Base-by-base conservation (phyloP, 2,888 invertebrate genomes). In the Arctia plantaginis region DNA sequence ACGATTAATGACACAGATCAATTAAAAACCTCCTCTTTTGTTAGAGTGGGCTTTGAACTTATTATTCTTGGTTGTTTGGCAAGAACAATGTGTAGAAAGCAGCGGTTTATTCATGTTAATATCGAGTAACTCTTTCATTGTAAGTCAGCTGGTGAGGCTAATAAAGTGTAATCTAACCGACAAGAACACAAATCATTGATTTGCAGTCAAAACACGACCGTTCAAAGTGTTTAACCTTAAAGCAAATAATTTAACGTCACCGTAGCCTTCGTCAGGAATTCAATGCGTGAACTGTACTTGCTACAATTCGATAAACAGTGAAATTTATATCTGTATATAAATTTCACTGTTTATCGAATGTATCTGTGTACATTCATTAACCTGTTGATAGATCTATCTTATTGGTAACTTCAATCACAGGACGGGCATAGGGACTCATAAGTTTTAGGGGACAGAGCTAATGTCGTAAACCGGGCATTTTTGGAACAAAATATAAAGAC, bases 151-250 rank as follows among this genome's bases (percentile, higher is more conserved):
- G 13, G 64, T 51, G 35, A 47, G 33, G 0, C 47, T 30, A 71
- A 65, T 47, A 71, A 71, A 65, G 33, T 41, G 27, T 20, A 30
- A 39, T 59, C 30, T 41, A 64, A 30, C 27, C 35, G 39, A 18
- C 27, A 69, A 68, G 33, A 68, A 27, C 6, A 23, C 47, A 30
- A 47, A 68, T 68, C 59, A 23, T 6, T 13, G 15, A 65, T 71
- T 47, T 18, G 65, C 15, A 71, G 65, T 65, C 65, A 47, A 71
- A 71, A 71, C 71, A 71, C 47, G 70, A 65, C 0, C 47, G 39
- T 13, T 30, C 23, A 12, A 18, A 13, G 13, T 51, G 33, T 47
- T 71, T 70, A 65, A 65, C 47, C 65, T 70, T 70, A 64, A 70
- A 44, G 1, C 51, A 18, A 39, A 62, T 70, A 62, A 64, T 6